Evolutionary conservation across 2,888 invertebrate species (phyloP).

Genomic region (Ellobium chinense): DNA sequence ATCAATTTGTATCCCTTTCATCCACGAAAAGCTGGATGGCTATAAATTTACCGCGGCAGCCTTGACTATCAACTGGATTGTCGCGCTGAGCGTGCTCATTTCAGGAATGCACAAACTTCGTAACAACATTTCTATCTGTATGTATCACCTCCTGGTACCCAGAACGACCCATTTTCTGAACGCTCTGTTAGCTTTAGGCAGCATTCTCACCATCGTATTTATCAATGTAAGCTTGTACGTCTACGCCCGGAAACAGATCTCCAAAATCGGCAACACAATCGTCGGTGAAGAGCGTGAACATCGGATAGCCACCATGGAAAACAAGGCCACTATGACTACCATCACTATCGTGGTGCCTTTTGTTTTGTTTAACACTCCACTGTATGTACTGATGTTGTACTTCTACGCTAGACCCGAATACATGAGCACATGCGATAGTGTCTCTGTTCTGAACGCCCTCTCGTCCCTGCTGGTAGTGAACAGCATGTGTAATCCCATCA

Average conservation of each 20-base stretch:
- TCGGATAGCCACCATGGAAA: not conserved
- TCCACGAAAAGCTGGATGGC: not conserved
- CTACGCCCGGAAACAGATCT: not conserved
- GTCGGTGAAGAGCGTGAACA: not conserved
- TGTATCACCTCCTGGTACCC: conserved; percentile 1
- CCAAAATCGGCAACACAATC: not conserved
- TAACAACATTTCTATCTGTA: not conserved
- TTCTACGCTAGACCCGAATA: not conserved
- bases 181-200: not conserved
- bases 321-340: conserved; percentile 1
- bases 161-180: not conserved
- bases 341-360: not conserved
- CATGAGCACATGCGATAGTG: not conserved
- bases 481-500: conserved; percentile 1
- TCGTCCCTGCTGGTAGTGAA: not conserved
- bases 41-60: conserved; percentile 2
- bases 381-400: not conserved
- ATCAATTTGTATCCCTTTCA: not conserved
- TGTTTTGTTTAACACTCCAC: not conserved
- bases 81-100: not conserved
- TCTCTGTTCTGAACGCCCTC: not conserved
- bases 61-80: not conserved
- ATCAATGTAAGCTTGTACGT: not conserved
- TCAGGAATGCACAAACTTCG: not conserved
- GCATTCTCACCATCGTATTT: not conserved